phyloP scores from a whole-genome alignment of 2,113 vertebrate species.

The Brevimyrus niger region DNA sequence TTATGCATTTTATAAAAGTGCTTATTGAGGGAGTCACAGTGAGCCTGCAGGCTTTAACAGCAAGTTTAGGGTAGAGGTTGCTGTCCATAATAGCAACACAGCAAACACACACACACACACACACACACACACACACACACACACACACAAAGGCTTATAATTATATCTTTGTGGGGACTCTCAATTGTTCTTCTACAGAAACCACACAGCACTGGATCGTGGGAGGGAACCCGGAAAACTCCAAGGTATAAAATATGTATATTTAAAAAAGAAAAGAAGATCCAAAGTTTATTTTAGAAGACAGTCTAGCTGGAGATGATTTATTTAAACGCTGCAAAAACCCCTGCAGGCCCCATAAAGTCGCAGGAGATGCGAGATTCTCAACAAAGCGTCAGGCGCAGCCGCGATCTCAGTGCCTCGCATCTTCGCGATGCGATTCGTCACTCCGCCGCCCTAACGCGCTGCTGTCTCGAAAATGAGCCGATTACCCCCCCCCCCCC shows the following conservation, averaged over 20 bases:
- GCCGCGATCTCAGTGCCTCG: not conserved
- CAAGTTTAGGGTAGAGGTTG: not conserved
- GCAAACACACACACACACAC: not conserved
- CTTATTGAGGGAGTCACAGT: not conserved
- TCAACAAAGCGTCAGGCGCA: not conserved
- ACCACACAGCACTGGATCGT: not conserved
- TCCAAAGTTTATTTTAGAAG: not conserved
- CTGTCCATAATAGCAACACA: not conserved
- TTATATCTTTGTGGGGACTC: not conserved
- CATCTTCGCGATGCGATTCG: not conserved
- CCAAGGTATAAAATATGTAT: not conserved
- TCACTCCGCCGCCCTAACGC: not conserved
- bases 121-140: not conserved
- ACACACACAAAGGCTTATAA: not conserved
- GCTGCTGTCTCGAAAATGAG: not conserved
- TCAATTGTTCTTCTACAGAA: not conserved
- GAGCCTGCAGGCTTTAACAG: not conserved
- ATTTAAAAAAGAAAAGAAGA: not conserved
- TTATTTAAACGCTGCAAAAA: not conserved
- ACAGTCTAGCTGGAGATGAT: not conserved
- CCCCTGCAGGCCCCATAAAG: not conserved
- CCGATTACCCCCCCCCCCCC: not conserved
- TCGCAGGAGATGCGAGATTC: not conserved
- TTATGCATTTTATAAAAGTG: not conserved
- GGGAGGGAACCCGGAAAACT: not conserved